Conservation (phyloP, 2,113 vertebrate genomes). For the Mixornis gularis region DNA sequence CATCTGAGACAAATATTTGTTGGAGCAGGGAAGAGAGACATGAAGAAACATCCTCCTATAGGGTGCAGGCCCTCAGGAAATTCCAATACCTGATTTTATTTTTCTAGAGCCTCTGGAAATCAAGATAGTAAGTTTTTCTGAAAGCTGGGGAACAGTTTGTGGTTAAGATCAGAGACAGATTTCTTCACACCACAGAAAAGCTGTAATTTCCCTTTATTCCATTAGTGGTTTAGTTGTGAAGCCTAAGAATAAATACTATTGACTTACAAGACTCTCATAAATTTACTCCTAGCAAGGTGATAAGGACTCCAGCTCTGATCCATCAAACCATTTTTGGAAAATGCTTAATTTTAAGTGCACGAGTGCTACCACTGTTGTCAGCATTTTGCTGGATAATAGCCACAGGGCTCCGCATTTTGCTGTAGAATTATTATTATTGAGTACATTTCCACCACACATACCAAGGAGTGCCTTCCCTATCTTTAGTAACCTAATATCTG, state of each 20-base stretch:
- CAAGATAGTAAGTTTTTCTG: neutral
- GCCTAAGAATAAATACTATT: conserved; percentile 36
- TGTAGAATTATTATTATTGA: neutral
- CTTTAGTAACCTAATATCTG: neutral
- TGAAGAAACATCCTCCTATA: neutral
- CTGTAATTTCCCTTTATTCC: conserved; percentile 1
- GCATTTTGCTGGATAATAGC: neutral
- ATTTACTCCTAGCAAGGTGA: conserved; percentile 14
- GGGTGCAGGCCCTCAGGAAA: neutral
- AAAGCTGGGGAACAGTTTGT: neutral
- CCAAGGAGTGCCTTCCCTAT: neutral
- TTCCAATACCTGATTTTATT: neutral
- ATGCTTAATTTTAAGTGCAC: neutral
- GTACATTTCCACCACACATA: neutral
- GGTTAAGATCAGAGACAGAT: neutral
- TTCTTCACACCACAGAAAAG: neutral
- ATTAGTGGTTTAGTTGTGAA: conserved; percentile 34
- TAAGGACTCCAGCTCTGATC: neutral
- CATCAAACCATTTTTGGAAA: neutral
- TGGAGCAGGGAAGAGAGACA: neutral
- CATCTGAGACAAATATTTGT: neutral
- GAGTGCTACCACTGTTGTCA: neutral
- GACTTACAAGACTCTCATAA: neutral
- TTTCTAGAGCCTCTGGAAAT: neutral
- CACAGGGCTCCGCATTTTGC: conserved; percentile 11